These are phyloP conservation scores for Pseudopodoces humilis DNA, from an alignment of 2,113 vertebrate genomes.

Conservation along the genomic window DNA sequence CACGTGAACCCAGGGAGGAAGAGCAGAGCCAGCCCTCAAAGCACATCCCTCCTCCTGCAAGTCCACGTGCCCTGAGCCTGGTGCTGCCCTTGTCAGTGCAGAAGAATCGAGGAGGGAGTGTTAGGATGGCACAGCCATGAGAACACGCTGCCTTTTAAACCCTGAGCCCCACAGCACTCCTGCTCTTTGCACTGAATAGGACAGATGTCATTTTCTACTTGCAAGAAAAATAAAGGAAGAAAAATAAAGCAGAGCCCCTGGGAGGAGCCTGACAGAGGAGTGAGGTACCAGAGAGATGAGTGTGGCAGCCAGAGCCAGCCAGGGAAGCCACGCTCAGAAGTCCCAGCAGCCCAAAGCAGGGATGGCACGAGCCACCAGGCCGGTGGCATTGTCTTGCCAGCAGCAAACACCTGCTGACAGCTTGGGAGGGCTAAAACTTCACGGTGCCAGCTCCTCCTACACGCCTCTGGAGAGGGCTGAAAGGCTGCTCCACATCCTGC, in stretches of 20 bases:
- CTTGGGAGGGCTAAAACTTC: neutral
- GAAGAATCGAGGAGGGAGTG: neutral
- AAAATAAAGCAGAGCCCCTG: neutral
- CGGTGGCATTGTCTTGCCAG: rapidly evolving
- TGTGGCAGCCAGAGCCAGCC: neutral
- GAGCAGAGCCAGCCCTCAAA: neutral
- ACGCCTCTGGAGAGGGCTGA: neutral
- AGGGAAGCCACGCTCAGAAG: neutral
- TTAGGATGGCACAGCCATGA: neutral
- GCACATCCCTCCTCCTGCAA: neutral
- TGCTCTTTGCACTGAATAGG: neutral
- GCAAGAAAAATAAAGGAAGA: neutral
- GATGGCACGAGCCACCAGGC: neutral
- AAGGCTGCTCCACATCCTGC: neutral
- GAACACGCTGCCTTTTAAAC: neutral
- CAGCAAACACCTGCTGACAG: neutral
- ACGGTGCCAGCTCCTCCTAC: neutral
- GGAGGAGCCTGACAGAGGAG: neutral
- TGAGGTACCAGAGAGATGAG: neutral
- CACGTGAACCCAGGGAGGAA: rapidly evolving
- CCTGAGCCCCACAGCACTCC: neutral
- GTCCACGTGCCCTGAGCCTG: rapidly evolving
- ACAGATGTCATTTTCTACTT: neutral
- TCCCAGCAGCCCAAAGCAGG: neutral
- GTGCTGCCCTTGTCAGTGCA: neutral